Conservation (phyloP, 2,113 vertebrate genomes). For the Otolemur garnettii region DNA sequence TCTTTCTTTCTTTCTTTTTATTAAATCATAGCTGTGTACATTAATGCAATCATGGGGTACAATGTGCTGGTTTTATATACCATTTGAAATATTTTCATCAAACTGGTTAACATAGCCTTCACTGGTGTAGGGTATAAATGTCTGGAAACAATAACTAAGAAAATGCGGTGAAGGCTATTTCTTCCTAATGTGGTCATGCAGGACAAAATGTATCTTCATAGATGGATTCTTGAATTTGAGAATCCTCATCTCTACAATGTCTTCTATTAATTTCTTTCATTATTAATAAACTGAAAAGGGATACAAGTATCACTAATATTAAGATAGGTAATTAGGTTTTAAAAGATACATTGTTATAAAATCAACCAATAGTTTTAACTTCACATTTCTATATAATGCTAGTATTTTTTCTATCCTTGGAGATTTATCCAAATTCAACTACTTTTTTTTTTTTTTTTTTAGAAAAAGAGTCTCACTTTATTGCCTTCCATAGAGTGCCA, state of each 20-base stretch:
- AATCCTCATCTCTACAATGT: not conserved
- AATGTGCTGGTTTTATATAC: too few species aligned
- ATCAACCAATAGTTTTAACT: slow-evolving; percentile 16
- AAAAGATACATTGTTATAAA: slow-evolving; percentile 30
- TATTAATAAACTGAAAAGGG: not conserved
- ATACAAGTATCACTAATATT: not conserved
- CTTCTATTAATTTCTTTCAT: not conserved
- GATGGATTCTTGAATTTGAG: not conserved
- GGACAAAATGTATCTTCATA: not conserved
- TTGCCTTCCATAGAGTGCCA: too few species aligned
- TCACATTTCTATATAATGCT: slow-evolving; percentile 49
- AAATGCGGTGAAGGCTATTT: too few species aligned
- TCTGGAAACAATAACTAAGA: too few species aligned
- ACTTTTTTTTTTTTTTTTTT: too few species aligned
- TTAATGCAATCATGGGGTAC: too few species aligned
- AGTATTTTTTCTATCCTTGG: slow-evolving; percentile 53
- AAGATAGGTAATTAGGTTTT: not conserved
- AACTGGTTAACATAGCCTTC: too few species aligned
- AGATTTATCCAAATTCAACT: slow-evolving; percentile 53
- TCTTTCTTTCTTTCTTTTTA: too few species aligned
- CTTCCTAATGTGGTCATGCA: not conserved
- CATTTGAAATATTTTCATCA: too few species aligned
- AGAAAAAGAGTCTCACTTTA: too few species aligned
- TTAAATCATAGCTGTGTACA: too few species aligned
- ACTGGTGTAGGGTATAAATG: too few species aligned